phyloP scores from a whole-genome alignment of 2,113 vertebrate species.

The Pycnonotus jocosus region DNA sequence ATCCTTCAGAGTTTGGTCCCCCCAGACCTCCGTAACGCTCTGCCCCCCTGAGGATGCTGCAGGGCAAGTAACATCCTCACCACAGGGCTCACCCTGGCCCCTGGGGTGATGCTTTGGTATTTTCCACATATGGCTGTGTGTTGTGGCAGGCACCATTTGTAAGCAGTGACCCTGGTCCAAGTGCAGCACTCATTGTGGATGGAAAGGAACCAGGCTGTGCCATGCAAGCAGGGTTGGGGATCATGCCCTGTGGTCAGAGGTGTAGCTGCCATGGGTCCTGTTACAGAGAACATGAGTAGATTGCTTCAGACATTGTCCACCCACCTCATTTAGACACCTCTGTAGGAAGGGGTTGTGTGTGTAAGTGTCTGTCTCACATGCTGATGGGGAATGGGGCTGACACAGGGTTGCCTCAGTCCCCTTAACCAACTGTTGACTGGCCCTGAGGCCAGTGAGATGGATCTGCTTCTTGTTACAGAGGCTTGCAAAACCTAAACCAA shows the following conservation, averaged over 20 bases:
- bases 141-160: neutral
- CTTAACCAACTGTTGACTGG: neutral
- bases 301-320: neutral
- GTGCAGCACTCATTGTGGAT: neutral
- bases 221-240: neutral
- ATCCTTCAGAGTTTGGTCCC: neutral
- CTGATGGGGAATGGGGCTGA: neutral
- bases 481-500: neutral
- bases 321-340: neutral
- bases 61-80: neutral
- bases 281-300: neutral
- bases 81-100: neutral
- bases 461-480: neutral
- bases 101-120: fast-evolving
- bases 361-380: neutral
- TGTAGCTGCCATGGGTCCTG: neutral
- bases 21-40: neutral
- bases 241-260: neutral
- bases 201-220: neutral
- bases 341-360: neutral
- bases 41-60: neutral
- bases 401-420: neutral
- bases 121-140: fast-evolving
- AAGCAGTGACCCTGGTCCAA: neutral
- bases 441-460: neutral